Evolutionary conservation across 2,113 vertebrate genomes (phyloP).

Genomic region (Ibidorhyncha struthersii): DNA sequence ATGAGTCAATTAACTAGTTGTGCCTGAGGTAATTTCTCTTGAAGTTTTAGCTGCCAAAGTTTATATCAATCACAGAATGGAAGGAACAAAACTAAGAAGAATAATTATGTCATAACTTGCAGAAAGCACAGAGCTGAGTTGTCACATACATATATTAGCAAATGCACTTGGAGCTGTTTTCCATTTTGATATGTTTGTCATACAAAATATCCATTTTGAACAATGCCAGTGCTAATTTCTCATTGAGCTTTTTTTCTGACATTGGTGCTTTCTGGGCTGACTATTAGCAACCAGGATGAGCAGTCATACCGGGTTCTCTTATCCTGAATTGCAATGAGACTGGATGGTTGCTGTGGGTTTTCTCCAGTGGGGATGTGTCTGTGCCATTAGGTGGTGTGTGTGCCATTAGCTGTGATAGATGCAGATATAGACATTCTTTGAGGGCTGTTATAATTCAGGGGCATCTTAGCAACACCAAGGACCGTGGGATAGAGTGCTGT

Average conservation of each 20-base stretch:
- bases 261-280: neutral
- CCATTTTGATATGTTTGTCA: neutral
- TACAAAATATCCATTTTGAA: neutral
- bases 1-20: neutral
- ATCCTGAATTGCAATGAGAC: neutral
- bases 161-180: neutral
- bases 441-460: neutral
- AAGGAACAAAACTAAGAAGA: neutral
- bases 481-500: neutral
- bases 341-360: neutral
- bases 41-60: neutral
- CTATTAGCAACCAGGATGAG: neutral
- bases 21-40: neutral
- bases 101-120: neutral
- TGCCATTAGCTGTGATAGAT: neutral
- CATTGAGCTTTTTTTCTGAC: neutral
- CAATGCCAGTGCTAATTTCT: neutral
- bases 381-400: neutral
- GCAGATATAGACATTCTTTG: neutral
- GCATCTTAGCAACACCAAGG: neutral
- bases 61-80: neutral
- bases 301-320: neutral
- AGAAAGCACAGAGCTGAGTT: neutral
- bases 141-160: neutral
- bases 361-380: neutral